phyloP scores from a whole-genome alignment of 2,113 vertebrate genomes.

The Gallinago media region DNA sequence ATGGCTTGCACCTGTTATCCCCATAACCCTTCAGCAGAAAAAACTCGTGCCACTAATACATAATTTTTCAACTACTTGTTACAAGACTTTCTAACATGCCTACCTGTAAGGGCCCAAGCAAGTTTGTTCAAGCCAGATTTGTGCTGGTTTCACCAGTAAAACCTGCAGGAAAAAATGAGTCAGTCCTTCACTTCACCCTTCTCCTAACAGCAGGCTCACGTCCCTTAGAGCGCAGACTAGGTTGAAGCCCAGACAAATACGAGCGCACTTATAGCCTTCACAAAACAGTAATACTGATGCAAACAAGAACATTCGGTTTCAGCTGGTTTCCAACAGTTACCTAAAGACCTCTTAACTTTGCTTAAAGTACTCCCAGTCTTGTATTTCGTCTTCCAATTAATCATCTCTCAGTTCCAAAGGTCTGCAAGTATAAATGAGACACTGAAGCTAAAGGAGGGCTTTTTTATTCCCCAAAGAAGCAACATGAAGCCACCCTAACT shows the following conservation, averaged over 20 bases:
- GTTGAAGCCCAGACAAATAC: background rate
- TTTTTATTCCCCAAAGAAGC: background rate
- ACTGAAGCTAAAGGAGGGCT: background rate
- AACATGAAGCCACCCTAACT: background rate
- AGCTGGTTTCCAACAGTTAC: background rate
- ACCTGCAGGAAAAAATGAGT: background rate
- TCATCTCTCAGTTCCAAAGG: background rate
- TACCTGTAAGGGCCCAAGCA: background rate
- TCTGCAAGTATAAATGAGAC: background rate
- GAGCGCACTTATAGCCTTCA: background rate
- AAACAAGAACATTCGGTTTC: conserved; percentile 25
- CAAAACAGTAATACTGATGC: background rate
- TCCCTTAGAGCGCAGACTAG: background rate
- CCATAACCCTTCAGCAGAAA: background rate
- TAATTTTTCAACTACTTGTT: background rate
- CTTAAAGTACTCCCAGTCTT: background rate
- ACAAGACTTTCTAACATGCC: background rate
- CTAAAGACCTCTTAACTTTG: background rate
- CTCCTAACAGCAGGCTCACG: background rate
- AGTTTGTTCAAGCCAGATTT: background rate
- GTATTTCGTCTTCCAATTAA: background rate
- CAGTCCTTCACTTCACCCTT: background rate
- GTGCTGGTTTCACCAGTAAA: background rate
- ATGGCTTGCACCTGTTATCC: background rate
- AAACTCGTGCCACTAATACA: background rate